Conservation (phyloP, 2,113 vertebrate species). For the Fregata magnificens region DNA sequence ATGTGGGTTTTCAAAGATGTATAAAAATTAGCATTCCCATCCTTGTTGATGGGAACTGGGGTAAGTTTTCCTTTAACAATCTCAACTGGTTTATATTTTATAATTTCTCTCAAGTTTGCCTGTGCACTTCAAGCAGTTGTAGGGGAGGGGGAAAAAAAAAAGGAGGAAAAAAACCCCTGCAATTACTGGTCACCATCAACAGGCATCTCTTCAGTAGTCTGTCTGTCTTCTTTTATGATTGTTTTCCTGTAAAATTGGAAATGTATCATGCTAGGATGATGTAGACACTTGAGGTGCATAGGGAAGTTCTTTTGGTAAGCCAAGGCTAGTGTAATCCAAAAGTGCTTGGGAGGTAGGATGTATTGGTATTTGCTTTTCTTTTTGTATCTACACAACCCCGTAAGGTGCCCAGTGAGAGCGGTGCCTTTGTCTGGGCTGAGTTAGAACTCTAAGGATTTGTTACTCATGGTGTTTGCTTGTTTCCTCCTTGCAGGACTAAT, state of each 20-base stretch:
- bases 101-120: background rate
- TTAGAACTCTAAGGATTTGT: background rate
- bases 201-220: background rate
- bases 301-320: background rate
- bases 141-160: background rate
- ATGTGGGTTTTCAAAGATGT: background rate
- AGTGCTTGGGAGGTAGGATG: background rate
- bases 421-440: background rate
- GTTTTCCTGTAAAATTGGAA: background rate
- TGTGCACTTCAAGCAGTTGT: background rate
- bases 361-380: background rate
- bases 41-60: background rate
- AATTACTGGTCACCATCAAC: background rate
- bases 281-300: background rate
- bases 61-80: background rate
- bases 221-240: background rate
- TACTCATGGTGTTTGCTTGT: background rate
- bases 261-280: background rate
- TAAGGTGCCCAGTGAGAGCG: background rate
- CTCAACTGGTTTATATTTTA: background rate
- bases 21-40: background rate
- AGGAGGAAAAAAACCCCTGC: accelerated
- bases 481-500: background rate
- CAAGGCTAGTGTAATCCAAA: background rate
- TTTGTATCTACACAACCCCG: background rate